Conservation (phyloP, 2,888 invertebrate genomes). For the Lasioglossum pauxillum region DNA sequence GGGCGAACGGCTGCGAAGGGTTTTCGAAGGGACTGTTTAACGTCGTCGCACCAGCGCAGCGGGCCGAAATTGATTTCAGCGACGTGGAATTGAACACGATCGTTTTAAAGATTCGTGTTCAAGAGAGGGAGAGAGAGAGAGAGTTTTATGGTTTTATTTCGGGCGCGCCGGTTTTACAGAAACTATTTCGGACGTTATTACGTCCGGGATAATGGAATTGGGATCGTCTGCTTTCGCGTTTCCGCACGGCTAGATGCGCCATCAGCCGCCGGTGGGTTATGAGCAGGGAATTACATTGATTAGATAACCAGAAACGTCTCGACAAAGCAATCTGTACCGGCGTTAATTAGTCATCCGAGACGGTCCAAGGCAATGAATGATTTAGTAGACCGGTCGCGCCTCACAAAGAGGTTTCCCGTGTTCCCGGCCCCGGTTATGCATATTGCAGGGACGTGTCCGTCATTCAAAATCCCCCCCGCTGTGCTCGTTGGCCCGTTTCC, state of each 20-base stretch:
- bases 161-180: not conserved
- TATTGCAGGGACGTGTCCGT: slow-evolving; percentile 82
- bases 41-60: not conserved
- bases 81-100: slow-evolving; percentile 5
- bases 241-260: not conserved
- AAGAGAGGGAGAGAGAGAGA: not conserved
- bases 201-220: slow-evolving; percentile 6
- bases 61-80: slow-evolving; percentile 35
- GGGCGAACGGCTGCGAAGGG: not conserved
- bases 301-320: slow-evolving; percentile 63
- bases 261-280: slow-evolving; percentile 24
- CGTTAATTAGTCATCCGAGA: slow-evolving; percentile 80
- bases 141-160: not conserved
- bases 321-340: slow-evolving; percentile 70
- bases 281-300: slow-evolving; percentile 50
- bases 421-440: slow-evolving; percentile 80
- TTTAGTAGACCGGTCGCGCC: slow-evolving; percentile 76
- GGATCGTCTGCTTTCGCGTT: not conserved
- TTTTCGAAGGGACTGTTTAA: slow-evolving; percentile 1
- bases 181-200: not conserved
- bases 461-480: slow-evolving; percentile 76
- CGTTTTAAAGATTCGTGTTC: not conserved
- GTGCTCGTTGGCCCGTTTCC: slow-evolving; percentile 43
- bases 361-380: slow-evolving; percentile 79
- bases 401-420: slow-evolving; percentile 83